Conservation (phyloP, 2,888 invertebrate species). For the Chrysolina americana region DNA sequence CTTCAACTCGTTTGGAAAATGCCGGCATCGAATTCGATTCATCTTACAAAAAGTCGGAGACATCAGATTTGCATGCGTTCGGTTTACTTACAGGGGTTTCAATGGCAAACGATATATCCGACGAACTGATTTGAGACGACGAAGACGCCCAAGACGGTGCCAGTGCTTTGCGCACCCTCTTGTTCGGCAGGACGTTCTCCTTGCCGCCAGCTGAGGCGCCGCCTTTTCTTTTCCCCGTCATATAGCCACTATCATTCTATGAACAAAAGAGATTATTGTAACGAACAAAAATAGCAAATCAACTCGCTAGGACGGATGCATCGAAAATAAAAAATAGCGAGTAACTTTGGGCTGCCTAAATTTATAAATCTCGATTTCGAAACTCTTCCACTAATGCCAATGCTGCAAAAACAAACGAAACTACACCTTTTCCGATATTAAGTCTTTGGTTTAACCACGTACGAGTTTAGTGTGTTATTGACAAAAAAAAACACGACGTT, state of each 20-base stretch:
- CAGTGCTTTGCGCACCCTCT: conserved; percentile 86
- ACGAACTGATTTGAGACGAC: conserved; percentile 60
- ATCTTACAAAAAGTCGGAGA: conserved; percentile 21
- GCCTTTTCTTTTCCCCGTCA: conserved; percentile 70
- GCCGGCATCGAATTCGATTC: background rate
- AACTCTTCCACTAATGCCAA: conserved; percentile 12
- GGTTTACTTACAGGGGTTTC: conserved; percentile 81
- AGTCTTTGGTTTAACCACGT: conserved; percentile 49
- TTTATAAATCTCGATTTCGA: background rate
- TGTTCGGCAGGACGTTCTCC: conserved; percentile 80
- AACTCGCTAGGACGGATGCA: background rate
- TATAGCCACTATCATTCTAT: conserved; percentile 74
- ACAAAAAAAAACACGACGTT: conserved; percentile 26
- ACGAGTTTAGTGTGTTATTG: conserved; percentile 33
- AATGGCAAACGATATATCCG: conserved; percentile 80
- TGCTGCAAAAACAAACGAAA: conserved; percentile 8
- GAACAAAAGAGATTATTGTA: conserved; percentile 59
- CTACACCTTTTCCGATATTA: background rate
- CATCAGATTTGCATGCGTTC: conserved; percentile 36
- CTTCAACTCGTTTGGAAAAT: conserved; percentile 23
- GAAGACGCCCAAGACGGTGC: conserved; percentile 80
- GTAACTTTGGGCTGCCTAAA: background rate
- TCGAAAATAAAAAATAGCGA: background rate
- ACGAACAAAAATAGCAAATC: conserved; percentile 29
- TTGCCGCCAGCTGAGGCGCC: conserved; percentile 71